phyloP scores from a whole-genome alignment of 1,140 invertebrate species.

The Marisa cornuarietis region DNA sequence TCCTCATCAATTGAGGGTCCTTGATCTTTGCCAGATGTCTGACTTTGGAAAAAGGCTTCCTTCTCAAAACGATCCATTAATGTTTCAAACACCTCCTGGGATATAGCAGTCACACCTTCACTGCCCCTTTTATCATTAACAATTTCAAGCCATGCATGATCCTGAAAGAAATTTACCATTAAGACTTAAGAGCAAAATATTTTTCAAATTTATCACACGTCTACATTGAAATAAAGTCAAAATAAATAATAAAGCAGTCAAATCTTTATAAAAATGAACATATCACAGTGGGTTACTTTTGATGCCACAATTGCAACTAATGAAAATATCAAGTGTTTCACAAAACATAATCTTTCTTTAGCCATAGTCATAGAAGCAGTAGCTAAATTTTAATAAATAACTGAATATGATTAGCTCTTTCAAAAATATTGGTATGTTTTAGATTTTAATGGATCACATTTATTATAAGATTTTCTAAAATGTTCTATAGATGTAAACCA shows the following conservation, averaged over 20 bases:
- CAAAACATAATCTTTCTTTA: too few species aligned
- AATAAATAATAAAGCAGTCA: too few species aligned
- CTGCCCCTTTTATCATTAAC: slow-evolving; percentile 79
- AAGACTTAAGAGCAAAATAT: background rate
- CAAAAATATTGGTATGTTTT: too few species aligned
- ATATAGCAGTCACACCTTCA: slow-evolving; percentile 35
- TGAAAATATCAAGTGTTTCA: too few species aligned
- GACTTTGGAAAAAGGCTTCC: slow-evolving; percentile 90
- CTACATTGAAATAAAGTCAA: background rate
- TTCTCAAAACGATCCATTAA: slow-evolving; percentile 97
- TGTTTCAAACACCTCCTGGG: slow-evolving; percentile 86
- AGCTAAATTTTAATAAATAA: too few species aligned
- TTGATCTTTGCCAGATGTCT: slow-evolving; percentile 57
- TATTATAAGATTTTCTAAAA: too few species aligned
- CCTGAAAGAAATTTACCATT: slow-evolving; percentile 62
- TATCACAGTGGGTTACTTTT: too few species aligned
- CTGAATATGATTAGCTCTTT: too few species aligned
- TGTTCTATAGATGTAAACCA: too few species aligned
- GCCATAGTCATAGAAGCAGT: too few species aligned
- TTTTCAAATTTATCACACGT: background rate
- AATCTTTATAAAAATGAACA: background rate
- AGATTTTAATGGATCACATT: too few species aligned
- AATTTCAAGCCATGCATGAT: slow-evolving; percentile 89
- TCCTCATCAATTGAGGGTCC: slow-evolving; percentile 83
- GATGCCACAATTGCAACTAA: too few species aligned